Evolutionary conservation across 2,797 vertebrate genomes (phyloP), one percentile per base, ranked within the genome.

Genomic region (Yasuhikotakia modesta): DNA sequence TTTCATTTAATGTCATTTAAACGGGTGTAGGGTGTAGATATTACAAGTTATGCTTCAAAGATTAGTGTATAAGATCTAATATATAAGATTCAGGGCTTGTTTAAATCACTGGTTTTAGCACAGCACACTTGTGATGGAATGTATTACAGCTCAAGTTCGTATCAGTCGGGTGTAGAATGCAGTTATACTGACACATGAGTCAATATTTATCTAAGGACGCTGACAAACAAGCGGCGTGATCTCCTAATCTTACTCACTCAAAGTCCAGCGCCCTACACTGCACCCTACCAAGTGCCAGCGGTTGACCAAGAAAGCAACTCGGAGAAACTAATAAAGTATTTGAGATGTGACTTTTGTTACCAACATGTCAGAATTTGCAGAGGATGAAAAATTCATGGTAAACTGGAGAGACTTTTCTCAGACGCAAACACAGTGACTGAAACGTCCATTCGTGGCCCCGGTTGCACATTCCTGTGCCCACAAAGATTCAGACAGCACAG

Each of bases 381-480:
- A 70, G 75, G 66, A 77, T 19, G 8, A 70, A 57, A 78, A 39
- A 70, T 61, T 70, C 21, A 16, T 58, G 46, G 45, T 39, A 21
- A 70, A 64, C 76, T 46, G 24, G 27, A 63, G 58, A 63, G 43
- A 70, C 58, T 48, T 58, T n/a, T 73, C 35, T 58, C 63, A 19
- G 46, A 21, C 64, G 45, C 43, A 32, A 57, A 69, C 58, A 71
- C 63, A 30, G 2, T 55, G 12, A 58, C 39, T 50, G 39, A 39
- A 53, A 70, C 43, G 61, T 63, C 55, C 71, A 69, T 69, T 12
- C 21, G 19, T 68, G 52, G 70, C 48, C 64, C 78, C 50, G 50
- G 52, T 16, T 22, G 52, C 27, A 58, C 79, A 76, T 76, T 70
- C 79, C 73, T 58, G 57, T 76, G 63, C 50, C 72, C 73, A 78